Evolutionary conservation across 2,888 invertebrate species (phyloP), one percentile per base, ranked within the genome.

Genomic region (Ophion costatus): DNA sequence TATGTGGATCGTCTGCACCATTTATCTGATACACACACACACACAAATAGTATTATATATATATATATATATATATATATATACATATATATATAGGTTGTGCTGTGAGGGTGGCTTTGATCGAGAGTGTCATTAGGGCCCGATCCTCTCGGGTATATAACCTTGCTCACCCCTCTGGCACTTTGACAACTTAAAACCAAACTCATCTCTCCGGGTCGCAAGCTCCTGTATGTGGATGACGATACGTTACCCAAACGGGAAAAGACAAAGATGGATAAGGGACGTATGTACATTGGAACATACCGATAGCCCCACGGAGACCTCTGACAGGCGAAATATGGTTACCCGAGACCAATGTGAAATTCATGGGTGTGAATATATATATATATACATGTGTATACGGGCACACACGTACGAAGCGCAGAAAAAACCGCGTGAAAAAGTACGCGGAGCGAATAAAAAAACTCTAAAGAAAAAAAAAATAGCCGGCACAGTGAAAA

Each of bases 141-240:
- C 81, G 81, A 78, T 81, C 81, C 84, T 74, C 81, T 81, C 73
- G 61, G 64, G 80, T 74, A 56, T 56, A 71, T 79, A 81, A 74
- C 81, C 76, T 69, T 56, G 38, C 74, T 42, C 67, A 22, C 56
- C 80, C 73, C 73, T 84, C 84, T 77, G 81, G 84, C 78, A 78
- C 84, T 84, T 81, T 84, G 84, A 81, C 81, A 84, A 78, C 70
- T 84, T 81, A 81, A 84, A 84, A 84, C 84, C 84, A 74, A 78
- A 77, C 78, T 78, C 73, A 84, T 84, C 81, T 81, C 77, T 84
- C 74, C 74, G 22, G 51, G 22, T 51, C 14, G 64, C 81, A 63
- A 29, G 56, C 70, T 67, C 57, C 57, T 38, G 57, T 38, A 66
- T 76, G 70, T 69, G 74, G 56, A 66, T 56, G 67, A 45, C 29